Evolutionary conservation across 2,113 vertebrate species (phyloP), one percentile per base, ranked within the genome.

Genomic region (Gila orcuttii): DNA sequence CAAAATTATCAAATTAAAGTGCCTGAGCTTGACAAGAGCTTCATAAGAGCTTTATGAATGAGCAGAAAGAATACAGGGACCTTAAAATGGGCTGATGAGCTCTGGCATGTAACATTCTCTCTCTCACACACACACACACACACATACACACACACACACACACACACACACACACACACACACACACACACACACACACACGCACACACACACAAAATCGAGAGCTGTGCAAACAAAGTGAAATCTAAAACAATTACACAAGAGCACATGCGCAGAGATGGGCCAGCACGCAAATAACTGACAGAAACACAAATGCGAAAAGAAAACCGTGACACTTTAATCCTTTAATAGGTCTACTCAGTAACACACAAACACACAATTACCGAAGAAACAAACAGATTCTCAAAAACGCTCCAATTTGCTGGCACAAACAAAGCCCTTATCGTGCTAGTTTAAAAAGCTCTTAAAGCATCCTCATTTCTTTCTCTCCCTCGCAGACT

Each of bases 381-480:
- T 57, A 73, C 68, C 0, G 66, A 83, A 59, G 82, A 83, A 83
- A 83, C 50, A 83, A 83, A 83, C 81, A 83, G 64, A 83, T 83
- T 19, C 28, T 52, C 23, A 39, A 59, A 59, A 55, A 42, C 4
- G 64, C 50, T 74, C 68, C 52, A 83, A 83, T 59, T 59, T 71
- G 82, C 82, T 39, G 82, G 21, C 68, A 83, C 66, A 73, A 83
- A 83, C 82, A 59, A 57, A 68, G 25, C 82, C 33, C 66, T 83
- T 83, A 83, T 83, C 82, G 42, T 19, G 68, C 82, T 83, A 83
- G 82, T 83, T 83, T 73, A 39, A 83, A 83, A 73, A 83, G 68
- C 82, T 83, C 82, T 71, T 83, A 73, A 83, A 83, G 66, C 68
- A 73, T 74, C 62, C 80, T 82, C 62, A 82, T 82, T 82, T 82